Conservation (phyloP, 2,888 invertebrate species). For the Eupithecia exiguata region DNA sequence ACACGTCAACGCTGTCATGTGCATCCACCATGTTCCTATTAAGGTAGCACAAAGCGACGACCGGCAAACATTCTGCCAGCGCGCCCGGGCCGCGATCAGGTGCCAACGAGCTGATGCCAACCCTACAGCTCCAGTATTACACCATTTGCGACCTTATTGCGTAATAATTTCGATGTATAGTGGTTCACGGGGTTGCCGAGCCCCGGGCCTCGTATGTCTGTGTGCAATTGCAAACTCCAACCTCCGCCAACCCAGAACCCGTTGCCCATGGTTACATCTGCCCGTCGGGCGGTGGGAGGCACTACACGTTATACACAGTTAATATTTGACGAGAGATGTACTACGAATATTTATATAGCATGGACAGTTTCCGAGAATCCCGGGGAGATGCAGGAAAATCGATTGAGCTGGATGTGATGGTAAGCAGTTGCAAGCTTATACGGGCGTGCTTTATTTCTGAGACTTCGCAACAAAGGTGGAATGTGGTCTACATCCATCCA, state of each 20-base stretch:
- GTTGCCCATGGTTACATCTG: slow-evolving; percentile 66
- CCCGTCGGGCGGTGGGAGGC: slow-evolving; percentile 48
- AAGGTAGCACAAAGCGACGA: slow-evolving; percentile 57
- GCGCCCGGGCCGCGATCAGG: slow-evolving; percentile 54
- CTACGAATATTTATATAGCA: slow-evolving; percentile 60
- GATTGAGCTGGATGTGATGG: slow-evolving; percentile 51
- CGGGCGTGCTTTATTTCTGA: slow-evolving; percentile 23
- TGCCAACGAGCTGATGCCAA: slow-evolving; percentile 60
- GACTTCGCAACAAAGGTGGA: background rate
- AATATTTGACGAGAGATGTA: slow-evolving; percentile 67
- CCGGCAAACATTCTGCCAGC: slow-evolving; percentile 50
- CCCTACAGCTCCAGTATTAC: slow-evolving; percentile 50
- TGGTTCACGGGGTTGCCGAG: slow-evolving; percentile 26
- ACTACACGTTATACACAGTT: slow-evolving; percentile 62
- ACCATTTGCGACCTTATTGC: slow-evolving; percentile 47
- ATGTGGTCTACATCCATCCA: background rate
- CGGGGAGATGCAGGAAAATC: slow-evolving; percentile 54
- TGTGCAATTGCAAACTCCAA: slow-evolving; percentile 54
- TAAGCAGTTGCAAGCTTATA: slow-evolving; percentile 43
- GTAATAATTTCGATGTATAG: slow-evolving; percentile 33
- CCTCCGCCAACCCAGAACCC: slow-evolving; percentile 45
- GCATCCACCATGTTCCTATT: slow-evolving; percentile 55
- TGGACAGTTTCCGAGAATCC: slow-evolving; percentile 53
- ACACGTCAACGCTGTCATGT: slow-evolving; percentile 60
- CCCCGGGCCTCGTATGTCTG: slow-evolving; percentile 50